Evolutionary conservation across 2,888 invertebrate species (phyloP), one percentile per base, ranked within the genome.

Genomic region (Leucoma salicis): DNA sequence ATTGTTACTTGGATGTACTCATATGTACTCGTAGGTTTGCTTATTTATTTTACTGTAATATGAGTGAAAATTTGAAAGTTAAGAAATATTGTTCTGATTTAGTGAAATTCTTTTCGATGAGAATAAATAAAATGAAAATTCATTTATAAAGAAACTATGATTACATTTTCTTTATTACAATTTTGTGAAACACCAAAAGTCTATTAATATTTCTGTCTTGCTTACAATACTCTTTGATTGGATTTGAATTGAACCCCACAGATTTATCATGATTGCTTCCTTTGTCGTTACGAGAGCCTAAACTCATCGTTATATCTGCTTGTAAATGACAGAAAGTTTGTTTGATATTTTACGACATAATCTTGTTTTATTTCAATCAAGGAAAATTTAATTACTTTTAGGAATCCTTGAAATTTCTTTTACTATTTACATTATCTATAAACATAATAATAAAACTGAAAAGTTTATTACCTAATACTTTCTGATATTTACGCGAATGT

Each of bases 251-350:
- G 38, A 38, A 38, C 31, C 11, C 14, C 15, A 12, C 12, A 10
- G 25, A 31, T 21, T 38, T 31, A 38, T 38, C 38, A 31, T 38
- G 31, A 38, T 38, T 38, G 14, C 38, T 31, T 31, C 31, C 38
- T 38, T 38, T 38, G 37, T 34, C 13, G 31, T 14, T 24, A 15
- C 31, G 31, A 7, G 14, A 31, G 29, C 11, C 37, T 14, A 21
- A 21, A 21, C 21, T 21, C 21, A 21, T 2, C 5, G 21, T 21
- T 21, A 21, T 21, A 21, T 21, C 21, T 21, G 3, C 21, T 21
- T 2, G 1, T 21, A 21, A 1, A 5, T 21, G 21, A 21, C 6
- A 21, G 21, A 21, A 21, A 16, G 16, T 21, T 21, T 8, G 21
- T 21, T 21, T 8, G 8, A 21, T n/a, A n/a, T n/a, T 21, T 16